Conservation (phyloP, 2,113 vertebrate species). For the Pitta sordida region DNA sequence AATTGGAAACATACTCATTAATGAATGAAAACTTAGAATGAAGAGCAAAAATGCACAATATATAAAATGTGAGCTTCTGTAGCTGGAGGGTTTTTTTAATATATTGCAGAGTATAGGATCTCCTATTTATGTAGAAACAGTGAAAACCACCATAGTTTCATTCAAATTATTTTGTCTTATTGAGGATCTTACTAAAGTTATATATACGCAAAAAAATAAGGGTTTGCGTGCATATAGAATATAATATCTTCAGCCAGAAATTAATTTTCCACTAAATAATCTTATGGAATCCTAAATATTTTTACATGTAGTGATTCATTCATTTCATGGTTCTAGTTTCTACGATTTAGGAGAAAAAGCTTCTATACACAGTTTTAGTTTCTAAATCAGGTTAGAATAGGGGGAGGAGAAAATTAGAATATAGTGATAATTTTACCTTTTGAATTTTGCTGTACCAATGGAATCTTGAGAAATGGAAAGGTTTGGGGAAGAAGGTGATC, state of each 20-base stretch:
- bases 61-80: neutral
- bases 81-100: neutral
- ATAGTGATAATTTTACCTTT: neutral
- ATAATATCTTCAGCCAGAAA: neutral
- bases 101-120: neutral
- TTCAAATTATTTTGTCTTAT: neutral
- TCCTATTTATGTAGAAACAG: neutral
- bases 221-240: neutral
- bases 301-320: neutral
- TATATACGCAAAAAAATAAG: neutral
- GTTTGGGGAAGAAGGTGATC: neutral
- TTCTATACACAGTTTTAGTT: neutral
- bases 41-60: neutral
- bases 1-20: neutral
- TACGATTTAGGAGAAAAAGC: neutral
- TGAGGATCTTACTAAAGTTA: neutral
- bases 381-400: neutral
- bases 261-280: slow-evolving; percentile 11
- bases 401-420: neutral
- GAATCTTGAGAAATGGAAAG: neutral
- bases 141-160: neutral
- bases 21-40: neutral
- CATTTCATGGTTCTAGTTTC: neutral
- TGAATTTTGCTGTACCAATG: neutral
- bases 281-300: slow-evolving; percentile 17